Evolutionary conservation across 2,888 invertebrate genomes (phyloP), one percentile per base, ranked within the genome.

Genomic region (Tineola bisselliella): DNA sequence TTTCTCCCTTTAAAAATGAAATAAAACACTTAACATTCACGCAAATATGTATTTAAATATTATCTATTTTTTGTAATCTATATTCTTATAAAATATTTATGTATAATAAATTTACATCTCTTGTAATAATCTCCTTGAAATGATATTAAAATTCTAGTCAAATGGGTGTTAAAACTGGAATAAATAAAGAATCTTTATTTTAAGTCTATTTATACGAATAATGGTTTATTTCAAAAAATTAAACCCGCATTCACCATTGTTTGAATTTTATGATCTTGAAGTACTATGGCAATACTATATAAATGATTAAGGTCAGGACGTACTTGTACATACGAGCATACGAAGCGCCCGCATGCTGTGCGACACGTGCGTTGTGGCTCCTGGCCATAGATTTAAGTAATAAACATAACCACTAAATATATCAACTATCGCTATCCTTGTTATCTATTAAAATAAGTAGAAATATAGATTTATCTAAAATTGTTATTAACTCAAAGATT

Each of bases 401-500:
- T 31, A 31, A 31, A 48, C 10, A 48, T 48, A 48, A 48, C 48
- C 48, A 48, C 10, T 48, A 48, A 48, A 48, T 48, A n/a, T 43
- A 48, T 48, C 48, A 48, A 48, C 2, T 19, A 25, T 54, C 18
- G 25, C 54, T 54, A 18, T 54, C 12, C 54, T 54, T 54, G 54
- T 54, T 54, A 54, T 54, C 5, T 54, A 54, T 54, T 17, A 54
- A 25, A 25, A 12, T 54, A 19, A 25, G 19, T 54, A 54, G 25
- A 19, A 12, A 52, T 17, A 18, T 54, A 54, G 33, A 33, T 15
- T n/a, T 31, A 68, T 15, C 19, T 58, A 68, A 67, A 73, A 70
- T 68, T 80, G 82, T 84, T 84, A 77, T 76, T 67, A 74, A 73
- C 69, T 76, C 68, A 78, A 80, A 83, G 81, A 84, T 84, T 86